A percentile compares a stretch with the other conserved stretches of the same genome.
Evolutionary conservation across 37 sponge, comb jelly and placozoan species (phyloP).

Genomic region (Hormiphora californensis): DNA sequence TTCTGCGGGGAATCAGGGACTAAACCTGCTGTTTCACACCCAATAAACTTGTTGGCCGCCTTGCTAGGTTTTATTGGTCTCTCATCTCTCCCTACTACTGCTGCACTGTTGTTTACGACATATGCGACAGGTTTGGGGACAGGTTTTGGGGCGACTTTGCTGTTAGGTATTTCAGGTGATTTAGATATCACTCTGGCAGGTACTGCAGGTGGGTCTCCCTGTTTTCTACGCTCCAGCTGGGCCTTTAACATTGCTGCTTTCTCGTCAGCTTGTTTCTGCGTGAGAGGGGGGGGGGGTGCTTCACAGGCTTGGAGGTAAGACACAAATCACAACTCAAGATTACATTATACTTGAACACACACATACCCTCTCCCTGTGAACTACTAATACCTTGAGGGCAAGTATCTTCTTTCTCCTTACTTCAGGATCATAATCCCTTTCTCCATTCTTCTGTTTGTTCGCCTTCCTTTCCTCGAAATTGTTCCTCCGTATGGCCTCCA

Average conservation of each 20-base stretch:
- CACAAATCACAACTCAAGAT: not conserved
- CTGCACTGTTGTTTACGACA: not conserved
- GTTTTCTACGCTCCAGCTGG: conserved; percentile 55
- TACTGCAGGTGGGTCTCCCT: not conserved
- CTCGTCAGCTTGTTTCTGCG: conserved; percentile 76
- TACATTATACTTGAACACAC: not conserved
- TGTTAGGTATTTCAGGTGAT: not conserved
- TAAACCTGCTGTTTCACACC: not conserved
- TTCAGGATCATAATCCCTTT: conserved; percentile 62
- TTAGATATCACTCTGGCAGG: not conserved
- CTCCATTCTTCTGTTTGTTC: conserved; percentile 61
- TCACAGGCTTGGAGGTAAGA: not conserved
- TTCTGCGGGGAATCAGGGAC: too few species aligned
- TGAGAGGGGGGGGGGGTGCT: too few species aligned
- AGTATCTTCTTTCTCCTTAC: conserved; percentile 80
- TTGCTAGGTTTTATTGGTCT: conserved; percentile 39
- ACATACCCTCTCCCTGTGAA: not conserved
- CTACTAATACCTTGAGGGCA: conserved; percentile 74
- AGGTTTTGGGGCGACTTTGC: not conserved
- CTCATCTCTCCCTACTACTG: not conserved
- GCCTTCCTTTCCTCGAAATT: conserved; percentile 78
- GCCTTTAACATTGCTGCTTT: conserved; percentile 67
- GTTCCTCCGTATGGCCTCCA: conserved; percentile 78
- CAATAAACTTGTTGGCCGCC: not conserved
- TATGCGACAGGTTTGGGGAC: not conserved